Percentiles rank a stretch among this genome's conserved stretches.
Evolutionary conservation across 2,888 invertebrate species (phyloP).

Genomic region (Ommatoiulus sabulosus): DNA sequence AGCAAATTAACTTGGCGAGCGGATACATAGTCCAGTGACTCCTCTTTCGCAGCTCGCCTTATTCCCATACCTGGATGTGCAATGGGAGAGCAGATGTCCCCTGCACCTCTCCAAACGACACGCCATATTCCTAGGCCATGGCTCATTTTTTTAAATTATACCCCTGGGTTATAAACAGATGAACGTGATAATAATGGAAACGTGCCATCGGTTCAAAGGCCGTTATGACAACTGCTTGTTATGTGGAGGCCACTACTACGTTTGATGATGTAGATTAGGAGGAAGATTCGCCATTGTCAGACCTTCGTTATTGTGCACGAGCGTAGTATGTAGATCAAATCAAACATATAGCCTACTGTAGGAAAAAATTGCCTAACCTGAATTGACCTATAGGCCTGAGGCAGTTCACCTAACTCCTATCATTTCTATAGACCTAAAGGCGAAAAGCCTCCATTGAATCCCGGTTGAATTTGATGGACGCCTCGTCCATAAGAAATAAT

Average conservation of each 20-base stretch:
- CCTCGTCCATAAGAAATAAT: too few relatives aligned
- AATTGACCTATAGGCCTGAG: neutral
- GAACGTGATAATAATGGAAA: constrained; percentile 14
- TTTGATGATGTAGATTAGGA: constrained; percentile 18
- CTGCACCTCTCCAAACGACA: neutral
- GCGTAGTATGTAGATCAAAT: constrained; percentile 8
- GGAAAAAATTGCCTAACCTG: constrained; percentile 25
- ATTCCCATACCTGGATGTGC: neutral
- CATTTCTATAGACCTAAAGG: neutral
- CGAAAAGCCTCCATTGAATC: too few relatives aligned
- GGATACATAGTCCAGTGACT: constrained; percentile 40
- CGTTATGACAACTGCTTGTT: constrained; percentile 34
- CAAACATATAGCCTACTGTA: too few relatives aligned
- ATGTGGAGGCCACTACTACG: neutral
- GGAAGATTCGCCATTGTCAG: constrained; percentile 4
- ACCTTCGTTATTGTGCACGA: constrained; percentile 27
- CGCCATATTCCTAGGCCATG: neutral
- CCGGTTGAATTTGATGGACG: too few relatives aligned
- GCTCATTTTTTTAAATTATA: neutral
- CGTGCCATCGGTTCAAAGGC: constrained; percentile 12
- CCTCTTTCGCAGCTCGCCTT: neutral
- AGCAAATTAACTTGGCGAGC: constrained; percentile 5
- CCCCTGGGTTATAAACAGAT: constrained; percentile 21
- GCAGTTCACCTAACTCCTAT: neutral
- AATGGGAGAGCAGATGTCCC: neutral